Conservation (phyloP, 2,797 vertebrate genomes). For the Phrynocephalus forsythii region DNA sequence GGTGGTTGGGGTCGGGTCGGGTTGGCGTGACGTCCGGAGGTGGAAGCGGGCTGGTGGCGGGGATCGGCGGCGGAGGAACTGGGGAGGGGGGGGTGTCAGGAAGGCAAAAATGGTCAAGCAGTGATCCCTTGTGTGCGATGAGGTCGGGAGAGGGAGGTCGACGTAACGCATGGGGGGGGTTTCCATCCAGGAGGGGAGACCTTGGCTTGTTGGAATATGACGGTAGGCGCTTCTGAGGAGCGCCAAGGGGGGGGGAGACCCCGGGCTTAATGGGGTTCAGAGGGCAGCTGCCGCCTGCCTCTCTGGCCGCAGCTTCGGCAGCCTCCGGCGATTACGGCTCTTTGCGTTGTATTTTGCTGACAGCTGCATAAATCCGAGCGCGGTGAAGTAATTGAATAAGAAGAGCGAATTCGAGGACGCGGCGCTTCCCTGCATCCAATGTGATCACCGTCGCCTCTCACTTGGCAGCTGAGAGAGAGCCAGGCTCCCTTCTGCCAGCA, state of each 20-base stretch:
- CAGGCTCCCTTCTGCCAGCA: not conserved
- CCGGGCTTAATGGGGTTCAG: not conserved
- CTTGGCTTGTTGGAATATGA: not conserved
- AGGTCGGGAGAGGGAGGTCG: not conserved
- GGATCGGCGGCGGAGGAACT: not conserved
- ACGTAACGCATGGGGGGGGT: not conserved
- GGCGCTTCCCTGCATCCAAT: not conserved
- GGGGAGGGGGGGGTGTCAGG: too few species aligned
- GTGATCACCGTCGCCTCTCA: not conserved
- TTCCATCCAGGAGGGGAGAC: not conserved
- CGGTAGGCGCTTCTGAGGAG: too few species aligned
- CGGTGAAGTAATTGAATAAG: slow-evolving; percentile 28
- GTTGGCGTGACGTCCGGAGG: too few species aligned
- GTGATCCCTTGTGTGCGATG: too few species aligned
- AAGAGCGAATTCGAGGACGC: slow-evolving; percentile 30
- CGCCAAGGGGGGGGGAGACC: not conserved
- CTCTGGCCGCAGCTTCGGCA: slow-evolving; percentile 8
- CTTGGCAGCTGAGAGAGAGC: slow-evolving; percentile 32
- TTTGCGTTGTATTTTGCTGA: slow-evolving; percentile 30
- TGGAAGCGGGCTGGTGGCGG: not conserved
- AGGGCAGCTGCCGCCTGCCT: not conserved
- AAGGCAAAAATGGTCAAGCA: not conserved
- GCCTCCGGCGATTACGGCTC: not conserved
- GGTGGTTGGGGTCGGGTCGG: too few species aligned
- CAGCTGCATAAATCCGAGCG: slow-evolving; percentile 53